Evolutionary conservation across 2,797 vertebrate genomes (phyloP), one percentile per base, ranked within the genome.

Genomic region (Xenops minutus): DNA sequence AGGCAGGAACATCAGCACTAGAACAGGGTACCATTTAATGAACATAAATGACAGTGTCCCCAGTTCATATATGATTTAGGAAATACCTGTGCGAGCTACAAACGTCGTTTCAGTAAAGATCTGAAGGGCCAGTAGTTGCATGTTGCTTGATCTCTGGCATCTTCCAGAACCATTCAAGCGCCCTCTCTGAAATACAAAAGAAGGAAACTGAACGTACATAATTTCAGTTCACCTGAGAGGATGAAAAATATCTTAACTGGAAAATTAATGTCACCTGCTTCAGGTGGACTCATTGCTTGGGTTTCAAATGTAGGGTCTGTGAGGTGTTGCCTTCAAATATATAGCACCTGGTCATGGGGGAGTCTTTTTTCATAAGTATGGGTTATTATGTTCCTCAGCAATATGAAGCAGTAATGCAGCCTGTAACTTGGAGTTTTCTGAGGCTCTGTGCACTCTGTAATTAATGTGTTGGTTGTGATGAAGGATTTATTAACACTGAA

Each of bases 401-500:
- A 36, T 63, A 56, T 34, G 73, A 81, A 88, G 30, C 37, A 88
- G 61, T 83, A 86, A 66, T 49, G 39, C 32, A 92, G 18, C 55
- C 46, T 89, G 68, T 81, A 85, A 83, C 75, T 89, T 66, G 62
- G 58, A 94, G 67, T 27, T 87, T 91, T 95, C 37, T 79, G 56
- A 89, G 79, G 30, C 59, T 77, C 49, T 84, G 61, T 67, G 36
- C 51, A 9, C 73, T 92, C 80, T 86, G 51, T 91, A 93, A 90
- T 95, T 93, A 88, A 69, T 82, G 23, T 66, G 63, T 69, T 67
- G 72, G 48, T 91, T 0, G 0, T 39, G 94, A 88, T 92, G 94
- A 95, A 95, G 69, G 92, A 78, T 92, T 76, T 92, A 86, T 88
- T 95, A 93, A 89, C 55, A 52, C n/a, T 30, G 43, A 83, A 89